Conservation (phyloP, 2,888 invertebrate species). For the Dorcus parallelipipedus region DNA sequence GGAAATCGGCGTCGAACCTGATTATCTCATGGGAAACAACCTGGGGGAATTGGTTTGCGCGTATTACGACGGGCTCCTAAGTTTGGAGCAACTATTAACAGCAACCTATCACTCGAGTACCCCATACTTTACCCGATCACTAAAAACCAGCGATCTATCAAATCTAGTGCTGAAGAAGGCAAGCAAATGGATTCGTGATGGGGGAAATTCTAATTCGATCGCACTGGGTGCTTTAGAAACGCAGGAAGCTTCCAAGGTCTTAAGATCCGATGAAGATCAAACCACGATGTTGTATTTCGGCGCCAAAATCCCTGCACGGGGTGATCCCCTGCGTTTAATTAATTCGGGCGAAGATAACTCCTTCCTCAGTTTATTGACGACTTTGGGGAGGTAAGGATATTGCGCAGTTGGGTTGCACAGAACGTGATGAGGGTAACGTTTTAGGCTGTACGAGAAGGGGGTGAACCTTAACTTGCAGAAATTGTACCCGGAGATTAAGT, state of each 20-base stretch:
- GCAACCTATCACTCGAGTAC: not conserved
- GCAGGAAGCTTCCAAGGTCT: not conserved
- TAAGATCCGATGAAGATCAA: not conserved
- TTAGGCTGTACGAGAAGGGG: constrained; percentile 68
- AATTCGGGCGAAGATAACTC: no score
- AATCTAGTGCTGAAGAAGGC: no score
- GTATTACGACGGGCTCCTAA: constrained; percentile 1
- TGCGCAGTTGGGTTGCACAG: not conserved
- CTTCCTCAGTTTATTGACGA: not conserved
- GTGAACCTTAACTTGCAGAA: constrained; percentile 69
- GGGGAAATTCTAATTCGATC: no score
- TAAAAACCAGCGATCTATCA: no score
- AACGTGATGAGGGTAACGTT: not conserved
- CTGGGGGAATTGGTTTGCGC: constrained; percentile 3
- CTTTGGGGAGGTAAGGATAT: not conserved
- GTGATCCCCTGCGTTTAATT: no score
- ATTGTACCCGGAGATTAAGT: constrained; percentile 71
- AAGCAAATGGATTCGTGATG: no score
- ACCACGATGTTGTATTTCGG: not conserved
- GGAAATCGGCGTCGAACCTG: not conserved
- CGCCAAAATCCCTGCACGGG: no score
- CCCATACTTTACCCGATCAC: no score
- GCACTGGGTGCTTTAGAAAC: not conserved
- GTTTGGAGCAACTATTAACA: constrained; percentile 3
- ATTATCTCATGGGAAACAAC: not conserved